Conservation (phyloP, 2,113 vertebrate genomes). For the Saguinus midas region DNA sequence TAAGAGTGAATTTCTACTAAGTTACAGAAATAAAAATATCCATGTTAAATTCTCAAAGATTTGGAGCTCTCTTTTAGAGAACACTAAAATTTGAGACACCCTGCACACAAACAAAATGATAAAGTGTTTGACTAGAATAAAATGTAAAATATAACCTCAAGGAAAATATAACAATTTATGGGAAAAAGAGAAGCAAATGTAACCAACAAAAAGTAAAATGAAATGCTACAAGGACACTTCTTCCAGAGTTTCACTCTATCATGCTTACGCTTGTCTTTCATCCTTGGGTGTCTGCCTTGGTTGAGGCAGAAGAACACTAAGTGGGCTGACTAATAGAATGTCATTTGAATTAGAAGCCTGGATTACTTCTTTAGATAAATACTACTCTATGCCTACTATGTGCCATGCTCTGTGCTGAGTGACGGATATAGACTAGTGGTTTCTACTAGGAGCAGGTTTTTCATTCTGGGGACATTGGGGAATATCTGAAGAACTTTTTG, state of each 20-base stretch:
- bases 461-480: neutral
- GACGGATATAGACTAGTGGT: neutral
- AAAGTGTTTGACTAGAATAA: neutral
- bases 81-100: neutral
- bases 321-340: neutral
- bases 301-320: neutral
- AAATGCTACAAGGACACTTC: neutral
- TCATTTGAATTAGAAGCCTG: neutral
- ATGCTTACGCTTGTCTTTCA: neutral
- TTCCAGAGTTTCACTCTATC: neutral
- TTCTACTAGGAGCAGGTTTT: neutral
- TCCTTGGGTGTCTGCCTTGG: neutral
- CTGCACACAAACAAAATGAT: neutral
- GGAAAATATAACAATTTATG: neutral
- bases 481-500: neutral
- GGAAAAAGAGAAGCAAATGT: neutral
- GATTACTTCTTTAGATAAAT: neutral
- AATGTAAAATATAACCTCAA: neutral
- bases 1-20: constrained; percentile 1
- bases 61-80: neutral
- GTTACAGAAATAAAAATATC: neutral
- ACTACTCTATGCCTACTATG: neutral
- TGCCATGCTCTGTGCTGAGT: neutral
- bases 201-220: neutral
- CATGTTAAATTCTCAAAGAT: neutral